phyloP scores from a whole-genome alignment of 2,888 invertebrate genomes.

The Scaptodrosophila latifasciaeformis region DNA sequence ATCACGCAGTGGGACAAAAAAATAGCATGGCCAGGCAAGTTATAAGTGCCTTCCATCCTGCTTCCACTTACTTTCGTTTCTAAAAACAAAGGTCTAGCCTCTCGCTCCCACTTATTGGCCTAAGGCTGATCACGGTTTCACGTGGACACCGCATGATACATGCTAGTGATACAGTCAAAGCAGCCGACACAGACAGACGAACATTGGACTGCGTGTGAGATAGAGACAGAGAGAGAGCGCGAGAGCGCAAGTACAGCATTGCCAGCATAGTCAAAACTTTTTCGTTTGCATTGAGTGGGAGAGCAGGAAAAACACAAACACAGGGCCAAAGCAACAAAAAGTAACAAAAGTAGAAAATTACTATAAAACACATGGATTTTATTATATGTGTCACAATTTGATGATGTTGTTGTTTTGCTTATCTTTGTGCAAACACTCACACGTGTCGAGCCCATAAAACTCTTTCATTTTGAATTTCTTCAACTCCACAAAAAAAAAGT shows the following conservation, averaged over 20 bases:
- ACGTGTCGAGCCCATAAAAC: conserved; percentile 64
- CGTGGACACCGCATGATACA: conserved; percentile 83
- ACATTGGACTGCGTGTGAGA: conserved; percentile 54
- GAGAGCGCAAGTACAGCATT: too few species aligned
- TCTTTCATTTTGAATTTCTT: not conserved
- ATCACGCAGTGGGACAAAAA: conserved; percentile 44
- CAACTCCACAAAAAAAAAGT: too few species aligned
- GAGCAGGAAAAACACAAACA: conserved; percentile 21
- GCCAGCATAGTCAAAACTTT: too few species aligned
- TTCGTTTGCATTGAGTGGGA: too few species aligned
- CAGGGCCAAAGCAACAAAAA: conserved; percentile 33
- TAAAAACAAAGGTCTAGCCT: conserved; percentile 73
- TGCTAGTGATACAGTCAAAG: conserved; percentile 50
- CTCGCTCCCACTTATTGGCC: conserved; percentile 58
- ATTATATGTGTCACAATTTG: conserved; percentile 54
- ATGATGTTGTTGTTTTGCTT: conserved; percentile 31
- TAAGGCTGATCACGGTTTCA: conserved; percentile 79
- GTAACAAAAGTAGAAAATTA: not conserved
- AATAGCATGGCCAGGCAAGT: conserved; percentile 40
- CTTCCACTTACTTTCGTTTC: conserved; percentile 63
- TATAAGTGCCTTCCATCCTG: conserved; percentile 48
- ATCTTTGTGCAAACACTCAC: conserved; percentile 24
- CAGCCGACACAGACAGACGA: conserved; percentile 29
- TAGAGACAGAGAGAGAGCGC: conserved; percentile 19
- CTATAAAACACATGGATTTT: conserved; percentile 16